Percentiles rank a stretch among this genome's conserved stretches.
phyloP scores from a whole-genome alignment of 2,797 vertebrate species.

The Chrysocyon brachyurus region DNA sequence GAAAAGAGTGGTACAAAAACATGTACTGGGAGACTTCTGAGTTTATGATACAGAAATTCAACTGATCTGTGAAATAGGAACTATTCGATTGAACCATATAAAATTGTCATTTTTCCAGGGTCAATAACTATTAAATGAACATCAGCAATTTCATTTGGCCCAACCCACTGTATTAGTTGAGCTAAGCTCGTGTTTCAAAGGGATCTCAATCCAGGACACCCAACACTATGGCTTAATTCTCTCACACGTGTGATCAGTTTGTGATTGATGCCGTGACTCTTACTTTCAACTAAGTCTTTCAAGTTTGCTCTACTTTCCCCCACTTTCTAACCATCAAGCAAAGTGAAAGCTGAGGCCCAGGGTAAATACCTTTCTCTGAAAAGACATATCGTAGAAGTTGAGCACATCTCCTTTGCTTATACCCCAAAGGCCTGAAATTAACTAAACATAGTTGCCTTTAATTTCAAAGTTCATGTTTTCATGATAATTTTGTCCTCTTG shows the following conservation, averaged over 20 bases:
- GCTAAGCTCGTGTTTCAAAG: background rate
- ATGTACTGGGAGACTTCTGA: background rate
- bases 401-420: background rate
- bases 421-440: background rate
- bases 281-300: background rate
- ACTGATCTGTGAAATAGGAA: background rate
- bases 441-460: background rate
- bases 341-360: background rate
- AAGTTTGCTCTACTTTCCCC: background rate
- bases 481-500: background rate
- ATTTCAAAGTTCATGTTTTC: conserved; percentile 9
- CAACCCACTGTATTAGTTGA: background rate
- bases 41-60: background rate
- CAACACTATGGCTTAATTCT: background rate
- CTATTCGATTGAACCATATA: background rate
- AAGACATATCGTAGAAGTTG: background rate
- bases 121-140: background rate
- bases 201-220: background rate
- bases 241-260: background rate
- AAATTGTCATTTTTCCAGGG: background rate
- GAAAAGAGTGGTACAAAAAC: background rate
- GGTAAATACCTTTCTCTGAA: background rate
- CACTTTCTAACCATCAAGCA: background rate
- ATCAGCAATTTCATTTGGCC: background rate
- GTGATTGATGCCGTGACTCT: background rate